Base-by-base conservation (phyloP, 2,888 invertebrate species). In the Tinea pellionella region DNA sequence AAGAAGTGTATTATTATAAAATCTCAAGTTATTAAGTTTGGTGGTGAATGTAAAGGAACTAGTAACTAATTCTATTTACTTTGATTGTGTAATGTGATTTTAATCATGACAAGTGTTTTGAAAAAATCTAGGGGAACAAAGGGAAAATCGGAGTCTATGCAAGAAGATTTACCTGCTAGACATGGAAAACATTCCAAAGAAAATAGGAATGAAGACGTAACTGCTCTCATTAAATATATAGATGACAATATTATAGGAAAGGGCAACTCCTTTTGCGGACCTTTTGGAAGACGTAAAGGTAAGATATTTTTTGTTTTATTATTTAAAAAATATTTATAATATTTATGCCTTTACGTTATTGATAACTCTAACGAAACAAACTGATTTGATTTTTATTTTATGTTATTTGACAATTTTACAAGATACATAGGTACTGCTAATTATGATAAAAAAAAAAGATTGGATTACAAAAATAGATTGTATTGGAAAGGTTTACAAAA, bases 251-350 rank as follows among this genome's bases (percentile, higher is more conserved):
- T 95, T 65, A 92, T 95, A 70, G 95, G 95, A 61, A 93, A 92
- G 74, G 92, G 92, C 66, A 92, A 92, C 68, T 92, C 92, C 19
- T 95, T 95, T 77, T 89, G 92, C 67, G 94, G 95, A 60, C 96
- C 96, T 11, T 96, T 92, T 72, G 95, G 95, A 63, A 88, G 93
- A 61, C 86, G 95, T 71, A 93, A 94, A 92, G 93, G 94, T 94
- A 81, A 85, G 81, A 60, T 47, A 47, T 16, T 42, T 29, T 6
- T 59, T 41, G 18, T 18, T 43, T 59, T 41, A 16, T 47, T 47
- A 47, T 13, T 47, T 47, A 2, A 3, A 24, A 6, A 24, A 24
- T n/a, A n/a, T n/a, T n/a, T n/a, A n/a, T n/a, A n/a, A n/a, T n/a
- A n/a, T n/a, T n/a, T n/a, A n/a, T n/a, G n/a, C n/a, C n/a, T n/a